Evolutionary conservation across 2,888 invertebrate genomes (phyloP), one percentile per base, ranked within the genome.

Genomic region (Sminthurinus aureus): DNA sequence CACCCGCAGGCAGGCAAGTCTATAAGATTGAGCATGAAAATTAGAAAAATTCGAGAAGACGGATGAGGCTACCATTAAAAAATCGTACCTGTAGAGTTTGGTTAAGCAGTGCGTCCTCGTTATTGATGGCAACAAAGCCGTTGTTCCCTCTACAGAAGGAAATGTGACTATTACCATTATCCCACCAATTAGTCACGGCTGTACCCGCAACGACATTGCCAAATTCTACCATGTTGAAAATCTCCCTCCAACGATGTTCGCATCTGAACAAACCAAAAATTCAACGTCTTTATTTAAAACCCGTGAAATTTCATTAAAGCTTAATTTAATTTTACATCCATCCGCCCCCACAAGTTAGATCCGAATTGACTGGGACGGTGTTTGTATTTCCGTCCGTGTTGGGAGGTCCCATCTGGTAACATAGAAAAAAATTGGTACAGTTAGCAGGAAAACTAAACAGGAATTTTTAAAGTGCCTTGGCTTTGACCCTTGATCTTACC

Each of bases 151-250:
- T 88, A 75, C 90, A 90, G 89, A 91, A 92, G 0, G 96, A 94
- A 81, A 96, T 96, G 91, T 96, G 96, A 89, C 95, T 94, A 90
- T 93, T 92, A 0, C 93, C 93, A 87, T 96, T 95, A 89, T 94
- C 94, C 95, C 96, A 96, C 96, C 96, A 97, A 89, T 90, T 90
- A 50, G 93, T 92, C 52, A 91, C 91, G 0, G 94, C 0, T 0
- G 88, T 90, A 89, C 90, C 89, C 83, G 92, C 91, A 0, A 93
- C 95, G 0, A 91, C 92, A 89, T 95, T 95, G 86, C 94, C 93
- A 90, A 96, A 96, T 0, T 90, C 92, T 0, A 95, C 94, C 96
- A 96, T 96, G 86, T 93, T 93, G 91, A 91, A 94, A 88, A 96
- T 95, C 89, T 84, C 71, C 73, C 84, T 26, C 90, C 90, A 91